Conservation (phyloP, 2,888 invertebrate genomes). For the Empis livida region DNA sequence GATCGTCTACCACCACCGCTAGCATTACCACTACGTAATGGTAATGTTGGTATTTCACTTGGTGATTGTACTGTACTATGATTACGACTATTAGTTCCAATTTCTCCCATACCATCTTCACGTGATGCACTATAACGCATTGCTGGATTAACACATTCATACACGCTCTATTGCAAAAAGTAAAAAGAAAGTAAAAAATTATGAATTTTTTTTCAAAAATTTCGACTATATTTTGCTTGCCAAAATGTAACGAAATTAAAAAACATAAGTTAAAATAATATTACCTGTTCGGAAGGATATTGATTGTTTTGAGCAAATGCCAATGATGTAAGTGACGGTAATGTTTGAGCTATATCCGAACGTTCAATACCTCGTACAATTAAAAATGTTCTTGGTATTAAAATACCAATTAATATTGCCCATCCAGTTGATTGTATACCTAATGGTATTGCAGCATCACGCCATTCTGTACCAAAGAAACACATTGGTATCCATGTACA, state of each 20-base stretch:
- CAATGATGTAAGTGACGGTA: slow-evolving; percentile 38
- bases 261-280: not conserved
- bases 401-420: slow-evolving; percentile 46
- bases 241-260: too few relatives aligned
- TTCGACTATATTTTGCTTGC: too few relatives aligned
- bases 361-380: slow-evolving; percentile 50
- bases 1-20: slow-evolving; percentile 31
- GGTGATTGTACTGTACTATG: slow-evolving; percentile 25
- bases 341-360: slow-evolving; percentile 43
- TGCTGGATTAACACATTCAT: slow-evolving; percentile 45
- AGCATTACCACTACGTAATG: slow-evolving; percentile 20
- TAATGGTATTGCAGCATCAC: slow-evolving; percentile 45
- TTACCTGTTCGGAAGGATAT: slow-evolving; percentile 35
- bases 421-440: slow-evolving; percentile 50
- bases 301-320: slow-evolving; percentile 37
- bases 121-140: slow-evolving; percentile 34
- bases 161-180: slow-evolving; percentile 35
- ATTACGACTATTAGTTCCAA: slow-evolving; percentile 8
- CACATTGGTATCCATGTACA: slow-evolving; percentile 45
- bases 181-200: too few relatives aligned
- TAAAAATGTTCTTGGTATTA: slow-evolving; percentile 54
- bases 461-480: slow-evolving; percentile 40
- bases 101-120: slow-evolving; percentile 20
- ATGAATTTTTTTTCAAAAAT: too few relatives aligned
- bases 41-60: slow-evolving; percentile 36